Conservation (phyloP, 1,140 invertebrate genomes). For the Acromyrmex heyeri region DNA sequence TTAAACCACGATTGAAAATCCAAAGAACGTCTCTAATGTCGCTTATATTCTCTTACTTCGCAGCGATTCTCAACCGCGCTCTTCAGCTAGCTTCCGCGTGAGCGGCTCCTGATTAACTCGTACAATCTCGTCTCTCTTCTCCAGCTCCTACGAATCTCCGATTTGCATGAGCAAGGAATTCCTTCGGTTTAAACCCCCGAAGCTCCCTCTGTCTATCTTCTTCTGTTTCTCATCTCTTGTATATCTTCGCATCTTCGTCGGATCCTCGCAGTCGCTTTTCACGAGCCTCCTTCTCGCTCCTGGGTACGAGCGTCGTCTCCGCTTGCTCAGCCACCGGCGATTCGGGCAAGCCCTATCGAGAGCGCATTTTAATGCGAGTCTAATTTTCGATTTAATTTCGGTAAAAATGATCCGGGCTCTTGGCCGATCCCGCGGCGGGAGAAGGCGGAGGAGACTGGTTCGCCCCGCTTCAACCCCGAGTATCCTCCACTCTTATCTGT, state of each 20-base stretch:
- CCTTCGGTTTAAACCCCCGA: slow-evolving; percentile 79
- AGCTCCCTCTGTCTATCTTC: slow-evolving; percentile 56
- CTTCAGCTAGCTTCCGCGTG: slow-evolving; percentile 69
- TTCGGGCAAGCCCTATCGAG: slow-evolving; percentile 78
- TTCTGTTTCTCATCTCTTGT: slow-evolving; percentile 24
- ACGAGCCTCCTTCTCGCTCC: slow-evolving; percentile 52
- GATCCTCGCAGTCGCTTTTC: slow-evolving; percentile 41
- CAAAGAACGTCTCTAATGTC: slow-evolving; percentile 37
- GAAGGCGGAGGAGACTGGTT: slow-evolving; percentile 63
- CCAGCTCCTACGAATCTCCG: slow-evolving; percentile 73
- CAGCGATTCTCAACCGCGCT: slow-evolving; percentile 74
- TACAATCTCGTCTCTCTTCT: slow-evolving; percentile 73
- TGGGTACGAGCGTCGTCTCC: slow-evolving; percentile 53
- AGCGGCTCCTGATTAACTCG: slow-evolving; percentile 79
- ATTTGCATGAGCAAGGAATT: slow-evolving; percentile 84
- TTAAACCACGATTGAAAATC: slow-evolving; percentile 35
- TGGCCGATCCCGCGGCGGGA: slow-evolving; percentile 71
- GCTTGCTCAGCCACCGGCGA: slow-evolving; percentile 78
- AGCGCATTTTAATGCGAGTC: slow-evolving; percentile 84
- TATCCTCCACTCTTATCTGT: slow-evolving; percentile 30
- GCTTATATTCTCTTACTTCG: slow-evolving; percentile 69
- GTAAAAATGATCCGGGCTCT: slow-evolving; percentile 82
- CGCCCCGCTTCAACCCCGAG: slow-evolving; percentile 54
- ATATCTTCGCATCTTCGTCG: slow-evolving; percentile 37
- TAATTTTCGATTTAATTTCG: slow-evolving; percentile 86